These are phyloP conservation scores for Myotis vivesi DNA, from an alignment of 2,797 vertebrate species.

Conservation along the genomic window DNA sequence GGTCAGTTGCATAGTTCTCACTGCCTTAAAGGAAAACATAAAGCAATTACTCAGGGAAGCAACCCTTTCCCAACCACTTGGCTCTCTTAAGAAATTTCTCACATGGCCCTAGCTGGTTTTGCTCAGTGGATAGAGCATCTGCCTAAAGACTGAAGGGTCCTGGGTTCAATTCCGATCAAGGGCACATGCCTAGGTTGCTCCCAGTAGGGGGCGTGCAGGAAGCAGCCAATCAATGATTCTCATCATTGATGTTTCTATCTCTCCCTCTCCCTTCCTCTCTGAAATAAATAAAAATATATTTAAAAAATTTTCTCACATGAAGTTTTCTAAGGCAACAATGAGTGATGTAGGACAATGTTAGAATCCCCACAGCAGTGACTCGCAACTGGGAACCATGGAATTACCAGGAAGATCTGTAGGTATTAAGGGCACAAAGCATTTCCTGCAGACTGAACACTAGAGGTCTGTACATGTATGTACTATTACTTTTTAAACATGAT, in stretches of 20 bases:
- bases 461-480: neutral
- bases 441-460: neutral
- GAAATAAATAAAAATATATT: too few species aligned
- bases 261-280: too few species aligned
- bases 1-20: neutral
- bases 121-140: too few species aligned
- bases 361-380: neutral
- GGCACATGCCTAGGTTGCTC: too few species aligned
- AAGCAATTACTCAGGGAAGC: neutral
- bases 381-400: neutral
- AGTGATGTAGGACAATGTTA: neutral
- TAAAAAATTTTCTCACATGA: slow-evolving; percentile 29
- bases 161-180: too few species aligned
- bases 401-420: neutral
- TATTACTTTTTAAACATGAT: neutral
- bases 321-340: neutral
- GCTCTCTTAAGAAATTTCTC: slow-evolving; percentile 28
- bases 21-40: neutral
- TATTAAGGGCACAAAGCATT: neutral
- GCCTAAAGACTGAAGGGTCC: too few species aligned
- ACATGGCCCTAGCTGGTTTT: neutral
- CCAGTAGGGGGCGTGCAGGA: too few species aligned
- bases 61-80: neutral
- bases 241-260: too few species aligned
- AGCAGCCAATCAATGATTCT: too few species aligned